A percentile compares a stretch with the other conserved stretches of the same genome.
phyloP scores from a whole-genome alignment of 2,888 invertebrate species.

The Aradus depressus region DNA sequence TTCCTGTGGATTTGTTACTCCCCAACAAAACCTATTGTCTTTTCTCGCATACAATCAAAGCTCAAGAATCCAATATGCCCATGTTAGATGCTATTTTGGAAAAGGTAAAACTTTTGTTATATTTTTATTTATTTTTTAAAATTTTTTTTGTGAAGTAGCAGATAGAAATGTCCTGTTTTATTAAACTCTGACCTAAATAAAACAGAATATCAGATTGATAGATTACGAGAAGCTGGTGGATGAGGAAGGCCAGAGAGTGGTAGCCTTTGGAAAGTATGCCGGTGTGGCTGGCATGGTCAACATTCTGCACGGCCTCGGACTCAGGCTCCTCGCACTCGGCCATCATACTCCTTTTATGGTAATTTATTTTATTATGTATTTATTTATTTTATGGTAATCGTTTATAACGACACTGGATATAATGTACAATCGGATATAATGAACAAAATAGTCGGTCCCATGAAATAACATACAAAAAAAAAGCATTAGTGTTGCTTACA shows the following conservation, averaged over 20 bases:
- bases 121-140: slow-evolving; percentile 5
- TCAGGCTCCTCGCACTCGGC: slow-evolving; percentile 84
- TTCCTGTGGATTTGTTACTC: slow-evolving; percentile 77
- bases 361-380: slow-evolving; percentile 28
- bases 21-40: slow-evolving; percentile 97
- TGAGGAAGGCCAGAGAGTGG: slow-evolving; percentile 74
- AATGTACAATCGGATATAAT: no score
- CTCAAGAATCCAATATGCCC: slow-evolving; percentile 96
- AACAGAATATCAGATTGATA: slow-evolving; percentile 79
- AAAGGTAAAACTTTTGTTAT: slow-evolving; percentile 45
- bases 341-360: slow-evolving; percentile 99
- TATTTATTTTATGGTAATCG: not conserved
- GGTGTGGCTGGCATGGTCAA: slow-evolving; percentile 98
- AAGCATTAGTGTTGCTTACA: no score
- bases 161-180: slow-evolving; percentile 1
- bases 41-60: slow-evolving; percentile 99
- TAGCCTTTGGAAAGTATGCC: slow-evolving; percentile 98
- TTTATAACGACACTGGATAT: no score
- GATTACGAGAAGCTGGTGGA: slow-evolving; percentile 97
- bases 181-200: slow-evolving; percentile 3
- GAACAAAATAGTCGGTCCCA: no score
- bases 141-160: slow-evolving; percentile 6
- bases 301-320: slow-evolving; percentile 91
- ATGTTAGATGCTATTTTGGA: slow-evolving; percentile 90
- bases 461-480: no score